These are phyloP conservation scores for Prorops nasuta DNA, from an alignment of 1,140 invertebrate genomes.

Conservation along the genomic window DNA sequence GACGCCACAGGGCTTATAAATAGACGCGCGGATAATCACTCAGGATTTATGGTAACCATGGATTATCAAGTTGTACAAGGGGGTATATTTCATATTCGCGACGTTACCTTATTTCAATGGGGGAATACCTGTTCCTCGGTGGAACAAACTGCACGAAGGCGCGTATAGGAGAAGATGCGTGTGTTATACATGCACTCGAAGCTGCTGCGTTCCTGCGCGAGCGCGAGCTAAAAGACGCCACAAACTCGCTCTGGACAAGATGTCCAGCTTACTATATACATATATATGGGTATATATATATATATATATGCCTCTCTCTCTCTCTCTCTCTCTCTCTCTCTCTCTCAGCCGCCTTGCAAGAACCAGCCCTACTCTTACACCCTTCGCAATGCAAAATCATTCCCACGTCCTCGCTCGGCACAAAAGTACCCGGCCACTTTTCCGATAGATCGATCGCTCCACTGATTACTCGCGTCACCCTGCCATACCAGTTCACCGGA, in stretches of 20 bases:
- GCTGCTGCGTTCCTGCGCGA: constrained; percentile 1
- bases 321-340: constrained; percentile 4
- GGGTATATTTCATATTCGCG: constrained; percentile 56
- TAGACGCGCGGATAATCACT: constrained; percentile 57
- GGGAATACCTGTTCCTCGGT: constrained; percentile 46
- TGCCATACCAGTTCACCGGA: constrained; percentile 29
- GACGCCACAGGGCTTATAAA: constrained; percentile 51
- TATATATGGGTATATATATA: background rate
- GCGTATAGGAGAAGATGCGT: constrained; percentile 24
- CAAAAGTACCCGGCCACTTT: constrained; percentile 32
- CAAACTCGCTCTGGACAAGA: constrained; percentile 19
- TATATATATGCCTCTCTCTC: constrained; percentile 5
- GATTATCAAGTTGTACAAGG: constrained; percentile 59
- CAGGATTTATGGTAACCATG: constrained; percentile 59
- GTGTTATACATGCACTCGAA: constrained; percentile 12
- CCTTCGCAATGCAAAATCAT: constrained; percentile 30
- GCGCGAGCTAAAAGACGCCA: constrained; percentile 13
- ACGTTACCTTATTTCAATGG: constrained; percentile 55
- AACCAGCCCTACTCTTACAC: background rate
- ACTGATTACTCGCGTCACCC: constrained; percentile 31
- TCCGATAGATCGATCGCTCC: constrained; percentile 30
- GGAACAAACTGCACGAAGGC: constrained; percentile 36
- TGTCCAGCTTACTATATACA: constrained; percentile 15
- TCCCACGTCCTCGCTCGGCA: constrained; percentile 41
- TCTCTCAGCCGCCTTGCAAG: background rate